phyloP scores from a whole-genome alignment of 30 jellyfish, hydroid and myxozoan species.

The Clytia hemisphaerica region DNA sequence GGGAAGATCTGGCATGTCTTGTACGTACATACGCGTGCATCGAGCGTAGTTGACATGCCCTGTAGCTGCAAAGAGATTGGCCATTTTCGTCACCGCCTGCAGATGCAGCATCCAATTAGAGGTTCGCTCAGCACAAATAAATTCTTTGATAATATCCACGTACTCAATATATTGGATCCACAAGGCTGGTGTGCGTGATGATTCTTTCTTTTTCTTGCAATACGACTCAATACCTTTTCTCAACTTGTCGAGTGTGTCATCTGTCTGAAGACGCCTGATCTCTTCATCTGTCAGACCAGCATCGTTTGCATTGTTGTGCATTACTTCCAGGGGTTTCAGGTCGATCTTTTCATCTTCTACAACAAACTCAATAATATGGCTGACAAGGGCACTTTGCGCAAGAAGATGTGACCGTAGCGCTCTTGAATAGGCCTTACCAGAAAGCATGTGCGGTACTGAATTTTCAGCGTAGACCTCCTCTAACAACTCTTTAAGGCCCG shows the following conservation, averaged over 20 bases:
- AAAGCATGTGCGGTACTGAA: conserved; percentile 34
- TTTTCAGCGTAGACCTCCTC: conserved; percentile 39
- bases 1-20: conserved; percentile 21
- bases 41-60: conserved; percentile 51
- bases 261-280: too few species aligned
- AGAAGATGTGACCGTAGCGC: conserved; percentile 44
- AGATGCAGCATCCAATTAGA: conserved; percentile 45
- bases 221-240: background rate
- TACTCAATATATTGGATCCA: conserved; percentile 23
- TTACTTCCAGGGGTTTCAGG: conserved; percentile 1
- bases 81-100: conserved; percentile 17
- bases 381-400: conserved; percentile 35
- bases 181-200: conserved; percentile 32
- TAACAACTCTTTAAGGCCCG: conserved; percentile 43
- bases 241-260: too few species aligned
- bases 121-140: conserved; percentile 40
- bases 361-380: conserved; percentile 18
- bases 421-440: conserved; percentile 51
- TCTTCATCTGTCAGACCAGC: conserved; percentile 7
- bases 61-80: conserved; percentile 44
- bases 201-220: background rate
- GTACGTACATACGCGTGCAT: conserved; percentile 17
- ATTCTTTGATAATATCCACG: conserved; percentile 21
- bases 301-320: conserved; percentile 18
- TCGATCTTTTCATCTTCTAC: conserved; percentile 20